phyloP scores from a whole-genome alignment of 2,888 invertebrate species.

The Altica lythri region DNA sequence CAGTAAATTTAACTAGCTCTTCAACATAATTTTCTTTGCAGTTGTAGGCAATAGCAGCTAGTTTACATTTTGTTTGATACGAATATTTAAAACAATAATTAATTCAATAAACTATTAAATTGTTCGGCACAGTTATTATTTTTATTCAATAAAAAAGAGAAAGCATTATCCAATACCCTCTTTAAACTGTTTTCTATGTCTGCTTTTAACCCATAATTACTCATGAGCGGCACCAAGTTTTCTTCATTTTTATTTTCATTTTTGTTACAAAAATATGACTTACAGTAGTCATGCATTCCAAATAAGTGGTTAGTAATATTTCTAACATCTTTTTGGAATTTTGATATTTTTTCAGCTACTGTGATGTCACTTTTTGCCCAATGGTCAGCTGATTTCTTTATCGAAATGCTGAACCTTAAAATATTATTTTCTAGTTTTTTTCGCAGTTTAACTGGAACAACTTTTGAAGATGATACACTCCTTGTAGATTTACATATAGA shows the following conservation, averaged over 20 bases:
- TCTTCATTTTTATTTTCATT: not conserved
- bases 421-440: not conserved
- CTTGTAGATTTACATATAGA: not conserved
- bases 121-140: too few relatives aligned
- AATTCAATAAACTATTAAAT: too few relatives aligned
- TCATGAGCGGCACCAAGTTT: not conserved
- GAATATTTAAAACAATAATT: too few relatives aligned
- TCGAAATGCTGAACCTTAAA: not conserved
- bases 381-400: constrained; percentile 1
- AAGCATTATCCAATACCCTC: too few relatives aligned
- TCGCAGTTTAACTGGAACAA: not conserved
- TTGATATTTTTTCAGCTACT: not conserved
- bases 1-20: too few relatives aligned
- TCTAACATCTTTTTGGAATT: not conserved
- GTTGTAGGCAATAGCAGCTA: too few relatives aligned
- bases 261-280: too few relatives aligned
- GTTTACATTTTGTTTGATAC: too few relatives aligned
- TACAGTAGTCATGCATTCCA: not conserved
- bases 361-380: not conserved
- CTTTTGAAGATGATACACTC: not conserved
- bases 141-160: too few relatives aligned
- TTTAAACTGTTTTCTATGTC: too few relatives aligned
- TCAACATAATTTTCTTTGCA: too few relatives aligned
- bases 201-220: too few relatives aligned
- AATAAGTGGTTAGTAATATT: not conserved